These are phyloP conservation scores for Troilus luridus DNA, from an alignment of 2,888 invertebrate species.

Conservation along the genomic window DNA sequence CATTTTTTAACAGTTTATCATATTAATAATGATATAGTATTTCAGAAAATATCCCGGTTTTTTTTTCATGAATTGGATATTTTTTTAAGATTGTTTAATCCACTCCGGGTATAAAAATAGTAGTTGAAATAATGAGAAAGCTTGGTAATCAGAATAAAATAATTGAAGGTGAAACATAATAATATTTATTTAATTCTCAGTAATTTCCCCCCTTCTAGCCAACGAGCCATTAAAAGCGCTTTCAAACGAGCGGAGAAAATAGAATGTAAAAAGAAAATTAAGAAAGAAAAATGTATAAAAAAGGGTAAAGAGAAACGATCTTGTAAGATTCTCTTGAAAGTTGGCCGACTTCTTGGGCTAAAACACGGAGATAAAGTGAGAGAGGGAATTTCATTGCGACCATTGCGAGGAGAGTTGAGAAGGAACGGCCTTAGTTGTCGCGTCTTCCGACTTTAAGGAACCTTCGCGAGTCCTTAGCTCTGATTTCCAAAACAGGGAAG, in stretches of 20 bases:
- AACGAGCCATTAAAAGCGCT: not conserved
- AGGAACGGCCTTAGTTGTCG: slow-evolving; percentile 29
- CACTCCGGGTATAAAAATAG: not conserved
- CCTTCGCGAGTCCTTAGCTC: not conserved
- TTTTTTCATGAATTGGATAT: too few species aligned
- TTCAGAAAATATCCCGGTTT: too few species aligned
- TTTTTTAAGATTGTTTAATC: not conserved
- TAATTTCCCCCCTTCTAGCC: not conserved
- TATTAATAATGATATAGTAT: too few species aligned
- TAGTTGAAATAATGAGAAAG: not conserved
- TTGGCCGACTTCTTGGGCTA: not conserved
- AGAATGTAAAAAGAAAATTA: not conserved
- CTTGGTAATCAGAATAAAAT: not conserved
- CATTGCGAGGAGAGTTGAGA: slow-evolving; percentile 16
- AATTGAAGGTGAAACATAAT: not conserved
- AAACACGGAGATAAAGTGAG: slow-evolving; percentile 30
- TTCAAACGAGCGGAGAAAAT: not conserved
- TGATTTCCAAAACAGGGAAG: slow-evolving; percentile 3
- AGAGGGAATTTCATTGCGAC: not conserved
- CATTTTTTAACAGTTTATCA: too few species aligned
- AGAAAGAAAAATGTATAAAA: not conserved
- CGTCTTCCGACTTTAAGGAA: not conserved
- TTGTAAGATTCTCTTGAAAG: not conserved
- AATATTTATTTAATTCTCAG: not conserved
- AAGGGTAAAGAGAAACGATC: not conserved